Base-by-base conservation (phyloP, 2,888 invertebrate genomes). In the Escarpia spicata region DNA sequence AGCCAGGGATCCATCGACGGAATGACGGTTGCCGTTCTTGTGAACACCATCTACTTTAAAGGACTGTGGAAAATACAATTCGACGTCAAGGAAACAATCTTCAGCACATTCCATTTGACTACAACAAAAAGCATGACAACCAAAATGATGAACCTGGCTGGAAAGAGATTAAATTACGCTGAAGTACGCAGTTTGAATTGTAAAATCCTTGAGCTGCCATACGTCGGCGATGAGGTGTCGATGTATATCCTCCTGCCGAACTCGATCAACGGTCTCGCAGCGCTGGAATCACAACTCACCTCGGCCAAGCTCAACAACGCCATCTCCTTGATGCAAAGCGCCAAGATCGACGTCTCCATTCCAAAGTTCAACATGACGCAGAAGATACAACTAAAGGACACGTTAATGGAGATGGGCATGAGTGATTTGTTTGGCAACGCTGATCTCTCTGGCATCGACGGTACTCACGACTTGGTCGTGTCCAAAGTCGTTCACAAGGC, bases 171-270 rank as follows among this genome's bases (percentile, higher is more conserved):
- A 94, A 97, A 97, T 94, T 96, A 93, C 92, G 94, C 93, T 8
- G 91, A 93, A 1, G 93, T 93, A 92, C 97, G 97, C 92, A 97
- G 97, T 3, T 97, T 98, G 93, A 97, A 97, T 95, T 97, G 98
- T 92, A 98, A 98, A 96, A 97, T 98, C 8, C 95, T 99, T 92
- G 97, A 98, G 96, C 95, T 99, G 95, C 97, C 98, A 0, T 99
- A 98, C 95, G 96, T 92, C 0, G 94, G 94, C 91, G 94, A 94
- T 15, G 94, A 95, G 26, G 92, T 95, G 44, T 92, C 94, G 92
- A 95, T 96, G 95, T 92, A 95, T 8, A 92, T 96, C 26, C 9
- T 96, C 6, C 94, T 96, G 31, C 96, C 96, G 2, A 93, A 95
- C 92, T 91, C 94, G 12, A 92, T 43, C 43, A 94, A 94, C 93